Evolutionary conservation across 1,140 invertebrate species (phyloP), one percentile per base, ranked within the genome.

Genomic region (Physella acuta): DNA sequence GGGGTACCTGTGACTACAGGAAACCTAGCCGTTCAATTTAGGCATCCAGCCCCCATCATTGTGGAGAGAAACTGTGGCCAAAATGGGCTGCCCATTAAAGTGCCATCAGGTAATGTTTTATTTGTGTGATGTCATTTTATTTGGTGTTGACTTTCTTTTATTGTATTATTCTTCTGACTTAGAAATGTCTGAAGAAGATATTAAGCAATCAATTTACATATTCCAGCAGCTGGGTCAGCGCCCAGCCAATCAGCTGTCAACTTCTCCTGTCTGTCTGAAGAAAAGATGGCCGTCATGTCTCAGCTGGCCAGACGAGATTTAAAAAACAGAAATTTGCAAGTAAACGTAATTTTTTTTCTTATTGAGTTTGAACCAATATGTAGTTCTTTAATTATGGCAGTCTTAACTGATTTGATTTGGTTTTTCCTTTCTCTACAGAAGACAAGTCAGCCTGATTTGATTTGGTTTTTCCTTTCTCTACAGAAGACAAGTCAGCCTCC

Each of bases 41-140:
- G 70, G n/a, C 68, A 68, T 52, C 76, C 74, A 20, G 37, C 64
- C 20, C 74, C 77, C 16, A 74, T 79, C 30, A 49, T 73, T 33
- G 56, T 79, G 17, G 76, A 79, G 59, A 71, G 70, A 44, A 24
- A 72, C n/a, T 33, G 31, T 52, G 68, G 39, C 30, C 66, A 60
- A 20, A n/a, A n/a, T n/a, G n/a, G n/a, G n/a, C n/a, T n/a, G n/a
- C n/a, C n/a, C n/a, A n/a, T n/a, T n/a, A n/a, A n/a, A n/a, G 44
- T 49, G 11, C 44, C 44, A 49, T 49, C 11, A 14, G 44, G 44
- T 11, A n/a, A 49, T 49, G n/a, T 49, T 49, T n/a, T 49, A n/a
- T n/a, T n/a, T 49, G 44, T n/a, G 11, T 49, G 44, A 11, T 28
- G 26, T 26, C 26, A 16, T 14, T 56, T 8, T 56, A 16, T 56